Base-by-base conservation (phyloP, 2,113 vertebrate species). In the Balaeniceps rex region DNA sequence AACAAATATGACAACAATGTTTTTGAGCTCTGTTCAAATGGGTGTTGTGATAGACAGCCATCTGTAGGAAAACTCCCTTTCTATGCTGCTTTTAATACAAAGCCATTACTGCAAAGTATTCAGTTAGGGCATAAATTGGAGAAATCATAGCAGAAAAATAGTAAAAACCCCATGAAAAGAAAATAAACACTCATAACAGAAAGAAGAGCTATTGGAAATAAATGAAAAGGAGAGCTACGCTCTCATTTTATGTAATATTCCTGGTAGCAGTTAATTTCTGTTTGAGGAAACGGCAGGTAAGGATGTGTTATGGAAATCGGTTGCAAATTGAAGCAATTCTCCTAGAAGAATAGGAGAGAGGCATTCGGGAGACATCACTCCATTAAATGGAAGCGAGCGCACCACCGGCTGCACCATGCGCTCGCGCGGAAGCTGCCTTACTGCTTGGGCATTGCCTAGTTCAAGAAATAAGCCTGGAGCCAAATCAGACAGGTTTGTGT, bases 261-360 rank as follows among this genome's bases (percentile, higher is more conserved):
- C 72, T 60, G 36, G 58, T 16, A 52, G 77, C 47, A 94, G 54
- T 76, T 65, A 87, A 83, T 87, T 91, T 69, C 17, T 79, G 19
- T 68, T 68, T 2, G 36, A 74, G 78, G 46, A 66, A 60, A 40
- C 2, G 12, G 64, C 75, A 92, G 82, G 80, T 66, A 14, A 85
- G 84, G 74, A 42, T 55, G 74, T 14, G 40, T 40, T 82, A 79
- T 61, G 69, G 93, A 93, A 94, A 93, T 68, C 11, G 52, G 91
- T 1, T 88, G 84, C 6, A 69, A 91, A 93, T 95, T n/a, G 4
- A 69, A 72, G 83, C 54, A 65, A 7, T 90, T 92, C 54, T 68
- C 55, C 69, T 52, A 31, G 40, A 54, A 93, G 54, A n/a, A 40
- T 8, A 79, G 84, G 81, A 10, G 55, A 83, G 80, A 8, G 46